phyloP scores from a whole-genome alignment of 2,113 vertebrate genomes.

The Trogon melanurus region DNA sequence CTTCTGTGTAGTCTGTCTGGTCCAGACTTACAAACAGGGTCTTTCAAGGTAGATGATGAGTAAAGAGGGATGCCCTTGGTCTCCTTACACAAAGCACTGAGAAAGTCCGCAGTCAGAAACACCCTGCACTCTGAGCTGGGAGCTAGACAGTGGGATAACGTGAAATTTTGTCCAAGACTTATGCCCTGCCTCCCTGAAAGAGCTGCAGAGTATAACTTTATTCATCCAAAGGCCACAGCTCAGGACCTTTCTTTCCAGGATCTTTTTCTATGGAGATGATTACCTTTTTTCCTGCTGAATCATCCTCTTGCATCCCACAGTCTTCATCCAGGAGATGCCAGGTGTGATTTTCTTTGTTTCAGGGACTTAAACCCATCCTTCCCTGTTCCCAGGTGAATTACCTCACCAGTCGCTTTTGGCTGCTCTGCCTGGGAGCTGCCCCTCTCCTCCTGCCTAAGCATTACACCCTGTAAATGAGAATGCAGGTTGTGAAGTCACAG shows the following conservation, averaged over 20 bases:
- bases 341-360: neutral
- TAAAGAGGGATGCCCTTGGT: rapidly evolving
- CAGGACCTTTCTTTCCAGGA: neutral
- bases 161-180: neutral
- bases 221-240: neutral
- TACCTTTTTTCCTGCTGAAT: neutral
- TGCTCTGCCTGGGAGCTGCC: neutral
- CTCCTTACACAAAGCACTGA: neutral
- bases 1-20: neutral
- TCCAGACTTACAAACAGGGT: neutral
- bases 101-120: neutral
- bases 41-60: neutral
- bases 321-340: neutral
- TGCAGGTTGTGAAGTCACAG: neutral
- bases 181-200: neutral
- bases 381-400: neutral
- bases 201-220: neutral
- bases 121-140: neutral
- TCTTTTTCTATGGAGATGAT: neutral
- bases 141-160: neutral
- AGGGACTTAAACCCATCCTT: neutral
- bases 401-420: neutral
- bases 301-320: neutral
- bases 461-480: neutral
- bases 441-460: neutral